Base-by-base conservation (phyloP, 64 coral and sea anemone species). In the Pocillopora damicornis region DNA sequence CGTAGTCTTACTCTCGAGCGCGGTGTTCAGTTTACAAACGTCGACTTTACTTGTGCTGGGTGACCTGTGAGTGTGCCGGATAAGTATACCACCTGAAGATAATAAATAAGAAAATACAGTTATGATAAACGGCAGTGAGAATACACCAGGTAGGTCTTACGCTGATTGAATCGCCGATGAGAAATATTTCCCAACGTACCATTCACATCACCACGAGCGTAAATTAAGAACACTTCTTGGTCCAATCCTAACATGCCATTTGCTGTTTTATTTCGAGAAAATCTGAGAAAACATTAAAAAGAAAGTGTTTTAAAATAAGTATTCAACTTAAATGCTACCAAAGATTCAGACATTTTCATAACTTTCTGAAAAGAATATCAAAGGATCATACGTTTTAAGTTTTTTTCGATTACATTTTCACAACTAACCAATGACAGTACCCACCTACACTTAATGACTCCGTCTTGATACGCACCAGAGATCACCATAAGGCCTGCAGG, bases 221-320 rank as follows among this genome's bases (percentile, higher is more conserved):
- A 95, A 37, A 95, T 89, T 38, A 95, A 67, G 60, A 89, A 91
- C 5, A 95, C 86, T 17, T 92, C 85, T 1, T 92, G 60, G 56
- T 62, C 84, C 42, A 95, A 74, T 18, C 88, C 38, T 13, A 83
- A 60, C 15, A 95, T 95, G 11, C 86, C 87, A 45, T 67, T 76
- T 13, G 86, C 63, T 71, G 73, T 67, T 59, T 80, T 59, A 14
- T 86, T 83, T 61, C 90, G 61, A 9, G 80, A 89, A 23, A 92
- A 92, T 58, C 94, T 95, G 20, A 15, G 35, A 61, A 6, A 80
- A 61, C 18, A 68, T 23, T 18, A 2, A 68, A 22, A 68, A 68
- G 75, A 7, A 45, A 51, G 20, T 18, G 5, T 17, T 0, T 35
- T 42, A 76, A 5, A 38, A 18, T 78, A 2, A 60, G 30, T 30